phyloP scores from a whole-genome alignment of 92 coral and sea anemone species.

The Epizoanthus scotinus region DNA sequence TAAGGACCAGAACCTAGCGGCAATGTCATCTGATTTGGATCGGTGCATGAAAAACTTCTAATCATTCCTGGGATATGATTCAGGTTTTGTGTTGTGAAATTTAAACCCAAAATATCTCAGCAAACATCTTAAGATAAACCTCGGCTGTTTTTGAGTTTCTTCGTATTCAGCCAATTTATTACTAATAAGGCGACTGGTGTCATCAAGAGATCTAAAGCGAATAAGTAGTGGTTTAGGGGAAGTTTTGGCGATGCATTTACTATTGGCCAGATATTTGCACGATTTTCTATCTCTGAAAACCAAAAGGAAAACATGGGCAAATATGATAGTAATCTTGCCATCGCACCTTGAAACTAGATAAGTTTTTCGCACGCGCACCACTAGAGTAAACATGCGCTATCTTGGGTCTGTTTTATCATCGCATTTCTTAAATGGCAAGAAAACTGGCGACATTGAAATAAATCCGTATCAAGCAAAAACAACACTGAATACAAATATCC shows the following conservation, averaged over 20 bases:
- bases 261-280: no score
- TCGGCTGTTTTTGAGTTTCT: slow-evolving; percentile 35
- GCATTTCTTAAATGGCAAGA: slow-evolving; percentile 33
- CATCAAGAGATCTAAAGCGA: neutral
- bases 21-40: slow-evolving; percentile 47
- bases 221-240: neutral
- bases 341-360: slow-evolving; percentile 34
- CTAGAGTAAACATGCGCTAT: slow-evolving; percentile 32
- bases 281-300: neutral
- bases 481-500: slow-evolving; percentile 28
- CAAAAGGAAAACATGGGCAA: slow-evolving; percentile 27
- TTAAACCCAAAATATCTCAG: slow-evolving; percentile 78
- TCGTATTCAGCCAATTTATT: slow-evolving; percentile 48
- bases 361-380: slow-evolving; percentile 25
- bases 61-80: slow-evolving; percentile 74
- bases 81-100: slow-evolving; percentile 78
- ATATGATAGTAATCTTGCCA: slow-evolving; percentile 12
- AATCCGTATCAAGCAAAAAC: slow-evolving; percentile 26
- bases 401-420: slow-evolving; percentile 28
- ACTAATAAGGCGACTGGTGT: slow-evolving; percentile 45
- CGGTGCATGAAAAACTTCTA: slow-evolving; percentile 65
- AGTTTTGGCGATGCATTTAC: no score
- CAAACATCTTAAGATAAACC: slow-evolving; percentile 69
- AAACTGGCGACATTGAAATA: slow-evolving; percentile 43
- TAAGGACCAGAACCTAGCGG: slow-evolving; percentile 22